Evolutionary conservation across 2,888 invertebrate genomes (phyloP), one percentile per base, ranked within the genome.

Genomic region (Himalopsyche kuldschensis): DNA sequence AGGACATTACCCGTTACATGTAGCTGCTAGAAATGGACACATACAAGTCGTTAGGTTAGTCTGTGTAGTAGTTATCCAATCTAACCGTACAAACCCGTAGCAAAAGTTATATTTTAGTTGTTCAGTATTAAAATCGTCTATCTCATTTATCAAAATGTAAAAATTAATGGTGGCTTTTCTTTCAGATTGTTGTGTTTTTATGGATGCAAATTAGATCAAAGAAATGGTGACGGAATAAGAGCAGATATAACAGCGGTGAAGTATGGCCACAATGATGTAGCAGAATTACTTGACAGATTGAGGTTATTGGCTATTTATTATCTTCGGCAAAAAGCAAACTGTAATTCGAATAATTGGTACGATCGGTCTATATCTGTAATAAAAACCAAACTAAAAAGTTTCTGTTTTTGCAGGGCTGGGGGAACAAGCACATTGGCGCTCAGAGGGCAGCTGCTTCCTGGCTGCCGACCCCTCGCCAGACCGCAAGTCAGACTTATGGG

Each of bases 201-300:
- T 83, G 95, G 95, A 69, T 95, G 95, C 87, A 93, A 94, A 87
- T 93, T 94, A 76, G 94, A 95, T 87, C 92, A 93, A 84, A 92
- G 93, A 79, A 94, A 94, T 89, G 92, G 92, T 87, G 94, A 95
- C 88, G 95, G 95, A 80, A 94, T 95, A 80, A 93, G 94, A 76
- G 95, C 95, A 4, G 95, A 96, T 88, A 94, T 96, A 63, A 94
- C 95, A 87, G 96, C 96, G n/a, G 90, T 95, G 80, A 95, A 95
- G 87, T 93, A 95, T 87, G 95, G 95, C 27, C 93, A 94, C 88
- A 93, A 93, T 84, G 93, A 94, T 85, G 94, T 95, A 82, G 94
- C 94, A 24, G 93, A 93, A 86, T 90, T 96, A 48, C 89, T 96
- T 85, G 93, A 93, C 88, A 93, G 92, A 87, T 89, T 95, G 75